Evolutionary conservation across 1,140 invertebrate species (phyloP), one percentile per base, ranked within the genome.

Genomic region (Calephelis nemesis): DNA sequence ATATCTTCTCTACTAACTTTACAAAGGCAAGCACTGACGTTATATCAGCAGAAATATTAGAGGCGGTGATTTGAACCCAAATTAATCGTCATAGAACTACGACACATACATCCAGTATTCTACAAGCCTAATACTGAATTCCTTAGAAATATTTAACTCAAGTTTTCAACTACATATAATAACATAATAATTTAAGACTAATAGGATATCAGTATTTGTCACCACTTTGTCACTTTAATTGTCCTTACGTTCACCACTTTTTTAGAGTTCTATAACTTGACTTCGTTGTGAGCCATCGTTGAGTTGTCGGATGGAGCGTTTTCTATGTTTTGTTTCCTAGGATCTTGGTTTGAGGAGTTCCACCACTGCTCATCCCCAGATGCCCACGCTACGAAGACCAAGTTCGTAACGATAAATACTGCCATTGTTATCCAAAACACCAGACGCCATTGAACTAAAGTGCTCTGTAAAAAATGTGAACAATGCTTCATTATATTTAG

Each of bases 351-450:
- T 5, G 92, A 82, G 74, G 93, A 92, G 87, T 95, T 96, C 95
- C 95, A 96, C 71, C 93, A 93, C 73, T 96, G 95, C 45, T 95
- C 93, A 70, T 96, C 94, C 1, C 94, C 95, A 49, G 95, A 95
- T 0, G 94, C 95, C 88, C 94, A 95, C 7, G 96, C 77, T 7
- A 95, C 88, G 78, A 96, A 98, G 6, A 97, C 81, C 7, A 96
- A 72, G 69, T 96, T 96, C 0, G 96, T 96, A 11, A 95, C 80
- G 8, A 94, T 87, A 73, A 97, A 96, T 0, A 97, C 94, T 0
- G 84, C 95, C 45, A 96, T 93, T 0, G 95, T 93, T 68, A 97
- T 95, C 95, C 96, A 98, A 82, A 97, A 98, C 1, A 98, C 96
- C 5, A 93, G 83, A 67, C 96, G 93, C 97, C 97, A 98, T 90